Conservation (phyloP, 2,113 vertebrate genomes). For the Pipra filicauda region DNA sequence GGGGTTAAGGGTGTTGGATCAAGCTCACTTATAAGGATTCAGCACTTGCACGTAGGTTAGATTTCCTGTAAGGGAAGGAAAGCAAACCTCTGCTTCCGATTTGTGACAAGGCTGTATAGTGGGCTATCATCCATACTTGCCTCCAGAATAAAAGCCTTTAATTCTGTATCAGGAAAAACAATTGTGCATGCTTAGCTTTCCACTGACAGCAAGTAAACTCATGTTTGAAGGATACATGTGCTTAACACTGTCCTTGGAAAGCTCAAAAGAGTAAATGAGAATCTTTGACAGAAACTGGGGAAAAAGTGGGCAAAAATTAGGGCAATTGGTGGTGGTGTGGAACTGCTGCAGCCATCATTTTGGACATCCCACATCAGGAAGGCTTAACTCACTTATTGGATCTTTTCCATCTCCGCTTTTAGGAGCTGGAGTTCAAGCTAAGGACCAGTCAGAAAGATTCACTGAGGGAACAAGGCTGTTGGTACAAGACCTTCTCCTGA, state of each 20-base stretch:
- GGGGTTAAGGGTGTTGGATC: background rate
- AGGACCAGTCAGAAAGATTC: background rate
- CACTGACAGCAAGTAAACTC: background rate
- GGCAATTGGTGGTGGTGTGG: fast-evolving
- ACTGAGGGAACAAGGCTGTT: background rate
- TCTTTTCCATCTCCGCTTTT: background rate
- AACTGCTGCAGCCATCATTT: background rate
- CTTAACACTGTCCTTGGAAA: background rate
- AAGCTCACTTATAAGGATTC: background rate
- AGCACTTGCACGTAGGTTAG: background rate
- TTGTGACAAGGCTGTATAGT: background rate
- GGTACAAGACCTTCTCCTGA: background rate
- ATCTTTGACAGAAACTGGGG: background rate
- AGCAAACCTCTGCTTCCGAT: background rate
- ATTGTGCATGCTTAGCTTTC: background rate
- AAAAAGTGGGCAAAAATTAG: background rate
- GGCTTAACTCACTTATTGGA: background rate
- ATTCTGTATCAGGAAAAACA: background rate
- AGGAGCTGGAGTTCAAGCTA: background rate
- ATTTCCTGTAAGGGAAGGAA: background rate
- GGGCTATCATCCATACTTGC: background rate
- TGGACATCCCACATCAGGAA: background rate
- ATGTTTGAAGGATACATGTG: background rate
- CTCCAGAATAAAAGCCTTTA: background rate
- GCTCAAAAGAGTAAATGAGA: background rate